Conservation (phyloP, 2,888 invertebrate species). For the Drosophila maculinotata region DNA sequence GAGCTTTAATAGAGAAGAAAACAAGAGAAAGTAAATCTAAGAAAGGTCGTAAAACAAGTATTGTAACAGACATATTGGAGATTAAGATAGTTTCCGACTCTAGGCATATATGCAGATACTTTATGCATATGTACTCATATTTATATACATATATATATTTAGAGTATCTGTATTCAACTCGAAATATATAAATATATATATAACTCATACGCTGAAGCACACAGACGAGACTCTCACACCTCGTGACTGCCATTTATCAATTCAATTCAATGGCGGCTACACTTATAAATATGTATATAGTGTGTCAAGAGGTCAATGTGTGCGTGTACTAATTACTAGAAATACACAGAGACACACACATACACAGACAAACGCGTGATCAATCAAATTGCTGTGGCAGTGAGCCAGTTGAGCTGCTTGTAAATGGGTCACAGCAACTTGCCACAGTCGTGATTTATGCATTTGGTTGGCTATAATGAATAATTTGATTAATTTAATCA, state of each 20-base stretch:
- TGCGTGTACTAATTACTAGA: conserved; percentile 59
- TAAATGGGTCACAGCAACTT: conserved; percentile 43
- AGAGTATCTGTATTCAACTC: no score
- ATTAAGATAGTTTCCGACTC: no score
- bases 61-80: no score
- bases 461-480: conserved; percentile 50
- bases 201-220: no score
- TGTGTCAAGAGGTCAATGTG: conserved; percentile 55
- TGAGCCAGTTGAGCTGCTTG: conserved; percentile 13
- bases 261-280: conserved; percentile 59
- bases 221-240: conserved; percentile 3
- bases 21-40: no score
- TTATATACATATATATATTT: no score
- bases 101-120: no score
- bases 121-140: no score
- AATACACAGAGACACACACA: conserved; percentile 10
- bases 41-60: no score
- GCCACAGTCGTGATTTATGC: conserved; percentile 57
- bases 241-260: conserved; percentile 51
- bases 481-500: conserved; percentile 57
- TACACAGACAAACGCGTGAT: conserved; percentile 27
- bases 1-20: conserved; percentile 4
- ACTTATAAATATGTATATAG: conserved; percentile 33
- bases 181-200: no score
- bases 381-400: conserved; percentile 52